Evolutionary conservation across 1,140 invertebrate species (phyloP).

Genomic region (Aphaenogaster floridana): DNA sequence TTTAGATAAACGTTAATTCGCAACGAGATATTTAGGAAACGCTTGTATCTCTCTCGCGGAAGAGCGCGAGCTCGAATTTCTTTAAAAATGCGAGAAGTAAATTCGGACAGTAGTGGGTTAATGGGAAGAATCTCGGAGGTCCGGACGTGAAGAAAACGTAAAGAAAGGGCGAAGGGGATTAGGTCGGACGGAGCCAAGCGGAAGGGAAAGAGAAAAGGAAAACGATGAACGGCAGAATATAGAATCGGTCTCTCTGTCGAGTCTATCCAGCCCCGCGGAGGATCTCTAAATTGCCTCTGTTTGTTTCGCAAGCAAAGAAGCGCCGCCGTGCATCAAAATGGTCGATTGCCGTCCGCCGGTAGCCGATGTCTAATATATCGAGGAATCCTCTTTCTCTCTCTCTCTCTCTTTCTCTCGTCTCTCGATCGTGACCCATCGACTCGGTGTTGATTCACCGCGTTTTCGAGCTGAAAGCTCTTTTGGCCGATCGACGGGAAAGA

Average conservation of each 20-base stretch:
- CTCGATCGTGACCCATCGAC: slow-evolving; percentile 73
- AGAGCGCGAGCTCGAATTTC: not conserved
- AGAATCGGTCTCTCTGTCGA: slow-evolving; percentile 64
- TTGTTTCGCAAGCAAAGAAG: slow-evolving; percentile 78
- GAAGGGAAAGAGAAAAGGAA: slow-evolving; percentile 27
- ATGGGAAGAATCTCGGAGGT: slow-evolving; percentile 58
- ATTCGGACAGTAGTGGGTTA: slow-evolving; percentile 40
- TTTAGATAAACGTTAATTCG: slow-evolving; percentile 23
- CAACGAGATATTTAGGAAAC: not conserved
- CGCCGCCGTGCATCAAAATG: slow-evolving; percentile 74
- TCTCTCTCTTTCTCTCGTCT: not conserved
- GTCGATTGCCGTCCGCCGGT: slow-evolving; percentile 38
- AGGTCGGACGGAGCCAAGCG: slow-evolving; percentile 33
- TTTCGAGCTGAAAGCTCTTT: slow-evolving; percentile 66
- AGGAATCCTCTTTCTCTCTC: slow-evolving; percentile 61
- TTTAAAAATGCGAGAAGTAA: slow-evolving; percentile 20
- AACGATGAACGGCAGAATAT: slow-evolving; percentile 30
- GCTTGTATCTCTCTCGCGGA: not conserved
- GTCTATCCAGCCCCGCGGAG: slow-evolving; percentile 56
- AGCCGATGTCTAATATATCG: slow-evolving; percentile 62
- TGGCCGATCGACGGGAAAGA: slow-evolving; percentile 53
- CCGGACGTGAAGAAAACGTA: slow-evolving; percentile 58
- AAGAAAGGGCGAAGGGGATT: slow-evolving; percentile 14
- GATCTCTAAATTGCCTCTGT: slow-evolving; percentile 75
- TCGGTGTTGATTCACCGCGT: slow-evolving; percentile 70